Conservation (phyloP, 1,140 invertebrate genomes). For the Diprion similis region DNA sequence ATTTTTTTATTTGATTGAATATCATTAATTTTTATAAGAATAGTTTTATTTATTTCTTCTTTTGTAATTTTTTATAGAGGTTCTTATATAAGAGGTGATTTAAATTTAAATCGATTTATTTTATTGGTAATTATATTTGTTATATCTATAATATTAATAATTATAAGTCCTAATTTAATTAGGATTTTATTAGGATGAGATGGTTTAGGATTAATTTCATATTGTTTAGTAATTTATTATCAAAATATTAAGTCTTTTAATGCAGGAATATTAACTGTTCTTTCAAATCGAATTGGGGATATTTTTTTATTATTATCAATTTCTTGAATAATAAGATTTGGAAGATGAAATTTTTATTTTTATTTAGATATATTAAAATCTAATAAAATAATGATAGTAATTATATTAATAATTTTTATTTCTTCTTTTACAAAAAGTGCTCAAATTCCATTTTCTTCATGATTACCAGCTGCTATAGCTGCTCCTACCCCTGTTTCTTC, state of each 20-base stretch:
- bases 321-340: slow-evolving; percentile 64
- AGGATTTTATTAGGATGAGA: slow-evolving; percentile 74
- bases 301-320: slow-evolving; percentile 64
- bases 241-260: slow-evolving; percentile 67
- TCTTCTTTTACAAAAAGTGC: slow-evolving; percentile 75
- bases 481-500: slow-evolving; percentile 74
- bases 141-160: slow-evolving; percentile 71
- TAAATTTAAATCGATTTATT: slow-evolving; percentile 65
- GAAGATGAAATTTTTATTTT: slow-evolving; percentile 62
- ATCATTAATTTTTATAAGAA: slow-evolving; percentile 64
- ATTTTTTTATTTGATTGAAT: slow-evolving; percentile 68
- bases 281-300: slow-evolving; percentile 71
- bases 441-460: slow-evolving; percentile 76
- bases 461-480: slow-evolving; percentile 73
- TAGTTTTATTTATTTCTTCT: slow-evolving; percentile 69
- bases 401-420: slow-evolving; percentile 59
- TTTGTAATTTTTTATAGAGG: slow-evolving; percentile 68
- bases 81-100: slow-evolving; percentile 65
- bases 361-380: slow-evolving; percentile 59
- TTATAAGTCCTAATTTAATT: slow-evolving; percentile 72
- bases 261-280: slow-evolving; percentile 68
- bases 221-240: slow-evolving; percentile 73
- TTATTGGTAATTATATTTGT: slow-evolving; percentile 69
- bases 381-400: slow-evolving; percentile 56
- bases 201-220: slow-evolving; percentile 71